phyloP scores from a whole-genome alignment of 2,888 invertebrate genomes.

The Thumatha senex region DNA sequence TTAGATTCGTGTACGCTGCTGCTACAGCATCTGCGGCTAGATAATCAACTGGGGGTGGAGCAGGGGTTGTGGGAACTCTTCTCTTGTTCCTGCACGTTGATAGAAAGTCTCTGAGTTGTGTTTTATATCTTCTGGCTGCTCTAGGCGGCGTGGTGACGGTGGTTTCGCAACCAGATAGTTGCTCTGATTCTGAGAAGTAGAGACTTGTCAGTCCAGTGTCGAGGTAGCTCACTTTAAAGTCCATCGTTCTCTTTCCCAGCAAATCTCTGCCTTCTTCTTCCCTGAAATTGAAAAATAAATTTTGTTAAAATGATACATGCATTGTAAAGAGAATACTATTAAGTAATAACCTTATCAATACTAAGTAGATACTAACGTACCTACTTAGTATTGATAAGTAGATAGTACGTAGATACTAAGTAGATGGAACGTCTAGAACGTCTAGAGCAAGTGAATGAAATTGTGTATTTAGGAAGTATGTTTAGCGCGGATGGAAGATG shows the following conservation, averaged over 20 bases:
- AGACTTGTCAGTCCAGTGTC: conserved; percentile 96
- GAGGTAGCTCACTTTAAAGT: conserved; percentile 98
- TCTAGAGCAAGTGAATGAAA: too few relatives aligned
- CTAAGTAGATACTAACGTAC: too few relatives aligned
- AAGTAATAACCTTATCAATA: too few relatives aligned
- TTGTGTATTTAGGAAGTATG: too few relatives aligned
- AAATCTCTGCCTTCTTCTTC: conserved; percentile 99
- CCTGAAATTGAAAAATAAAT: conserved; percentile 79
- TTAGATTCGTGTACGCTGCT: conserved; percentile 91
- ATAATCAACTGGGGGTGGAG: conserved; percentile 87
- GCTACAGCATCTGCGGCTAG: conserved; percentile 87
- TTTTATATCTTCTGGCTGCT: conserved; percentile 95
- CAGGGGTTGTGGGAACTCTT: conserved; percentile 82
- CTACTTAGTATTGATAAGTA: too few relatives aligned
- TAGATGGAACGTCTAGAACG: too few relatives aligned
- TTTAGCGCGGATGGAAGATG: too few relatives aligned
- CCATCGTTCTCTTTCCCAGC: conserved; percentile 98
- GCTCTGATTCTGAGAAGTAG: conserved; percentile 94
- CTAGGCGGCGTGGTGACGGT: conserved; percentile 88
- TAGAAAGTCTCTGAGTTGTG: conserved; percentile 95
- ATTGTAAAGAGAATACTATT: too few relatives aligned
- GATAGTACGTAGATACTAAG: too few relatives aligned
- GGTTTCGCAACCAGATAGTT: conserved; percentile 85
- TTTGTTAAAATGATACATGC: background rate
- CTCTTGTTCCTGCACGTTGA: conserved; percentile 95